These are phyloP conservation scores for Callocephalon fimbriatum DNA, from an alignment of 2,113 vertebrate species.

Conservation along the genomic window DNA sequence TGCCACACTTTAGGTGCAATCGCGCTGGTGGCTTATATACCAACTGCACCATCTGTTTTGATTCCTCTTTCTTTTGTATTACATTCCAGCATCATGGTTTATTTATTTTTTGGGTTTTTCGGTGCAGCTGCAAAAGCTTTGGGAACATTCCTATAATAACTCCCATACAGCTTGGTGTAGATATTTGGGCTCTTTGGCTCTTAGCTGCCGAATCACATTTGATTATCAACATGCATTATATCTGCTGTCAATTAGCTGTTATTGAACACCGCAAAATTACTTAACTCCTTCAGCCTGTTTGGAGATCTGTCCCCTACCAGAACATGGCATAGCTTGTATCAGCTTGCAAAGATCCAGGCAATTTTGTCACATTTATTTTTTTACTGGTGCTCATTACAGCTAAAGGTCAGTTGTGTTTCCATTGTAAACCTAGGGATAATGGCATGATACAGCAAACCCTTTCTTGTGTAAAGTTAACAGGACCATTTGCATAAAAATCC, in stretches of 20 bases:
- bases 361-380: constrained; percentile 60
- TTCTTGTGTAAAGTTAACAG: constrained; percentile 60
- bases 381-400: constrained; percentile 46
- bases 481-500: constrained; percentile 56
- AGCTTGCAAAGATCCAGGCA: constrained; percentile 37
- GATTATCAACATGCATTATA: constrained; percentile 60
- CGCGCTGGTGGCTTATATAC: neutral
- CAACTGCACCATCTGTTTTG: constrained; percentile 1
- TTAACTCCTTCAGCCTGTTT: constrained; percentile 51
- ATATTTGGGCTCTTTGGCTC: constrained; percentile 52
- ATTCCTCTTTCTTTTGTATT: constrained; percentile 16
- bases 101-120: neutral
- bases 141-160: constrained; percentile 47
- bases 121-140: constrained; percentile 31
- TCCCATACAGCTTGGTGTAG: constrained; percentile 34
- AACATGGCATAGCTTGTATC: neutral
- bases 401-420: constrained; percentile 73
- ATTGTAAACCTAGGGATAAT: constrained; percentile 52
- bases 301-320: neutral
- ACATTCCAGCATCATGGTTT: neutral
- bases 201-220: constrained; percentile 38
- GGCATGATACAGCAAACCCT: constrained; percentile 50
- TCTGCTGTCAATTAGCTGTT: constrained; percentile 67
- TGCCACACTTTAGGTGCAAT: neutral
- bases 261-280: constrained; percentile 56